phyloP scores from a whole-genome alignment of 2,113 vertebrate genomes.

The Helogale parvula region DNA sequence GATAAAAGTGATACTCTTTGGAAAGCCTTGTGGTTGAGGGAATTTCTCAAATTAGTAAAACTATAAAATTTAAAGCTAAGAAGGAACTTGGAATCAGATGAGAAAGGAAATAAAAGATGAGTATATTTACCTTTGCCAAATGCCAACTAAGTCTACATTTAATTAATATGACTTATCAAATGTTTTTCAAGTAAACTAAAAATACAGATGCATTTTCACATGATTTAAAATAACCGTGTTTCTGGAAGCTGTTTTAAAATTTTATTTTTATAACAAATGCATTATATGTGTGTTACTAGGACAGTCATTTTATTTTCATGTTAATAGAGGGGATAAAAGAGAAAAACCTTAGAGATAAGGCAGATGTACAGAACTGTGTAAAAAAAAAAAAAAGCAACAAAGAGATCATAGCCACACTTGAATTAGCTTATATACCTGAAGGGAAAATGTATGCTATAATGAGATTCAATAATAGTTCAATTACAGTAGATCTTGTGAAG shows the following conservation, averaged over 20 bases:
- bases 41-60: background rate
- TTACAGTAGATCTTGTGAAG: constrained; percentile 10
- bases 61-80: background rate
- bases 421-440: constrained; percentile 56
- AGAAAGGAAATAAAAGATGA: background rate
- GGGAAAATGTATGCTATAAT: constrained; percentile 11
- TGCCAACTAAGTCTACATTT: background rate
- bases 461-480: constrained; percentile 58
- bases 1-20: background rate
- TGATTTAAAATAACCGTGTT: background rate
- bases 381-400: constrained; percentile 62
- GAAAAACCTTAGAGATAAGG: constrained; percentile 11
- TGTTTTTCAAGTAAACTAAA: background rate
- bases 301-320: background rate
- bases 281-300: background rate
- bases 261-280: background rate
- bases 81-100: background rate
- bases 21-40: background rate
- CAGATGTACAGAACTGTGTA: background rate
- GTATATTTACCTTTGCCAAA: background rate
- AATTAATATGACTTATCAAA: background rate
- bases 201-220: background rate
- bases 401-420: background rate
- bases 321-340: background rate
- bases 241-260: background rate